A percentile compares a stretch with the other conserved stretches of the same genome.
Conservation (phyloP, 2,113 vertebrate genomes). For the Dendrocopos noguchii region DNA sequence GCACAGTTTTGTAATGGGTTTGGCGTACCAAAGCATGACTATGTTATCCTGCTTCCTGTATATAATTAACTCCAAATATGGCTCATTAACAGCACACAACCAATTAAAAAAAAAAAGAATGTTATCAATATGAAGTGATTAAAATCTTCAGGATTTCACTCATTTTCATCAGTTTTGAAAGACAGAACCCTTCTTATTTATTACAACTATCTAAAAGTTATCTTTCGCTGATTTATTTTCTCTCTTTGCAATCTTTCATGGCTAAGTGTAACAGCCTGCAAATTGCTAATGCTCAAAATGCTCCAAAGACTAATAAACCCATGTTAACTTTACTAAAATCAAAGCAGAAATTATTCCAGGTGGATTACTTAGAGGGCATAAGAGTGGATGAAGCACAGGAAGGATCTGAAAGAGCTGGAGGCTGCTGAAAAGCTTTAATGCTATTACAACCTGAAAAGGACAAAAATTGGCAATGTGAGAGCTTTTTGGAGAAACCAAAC, state of each 20-base stretch:
- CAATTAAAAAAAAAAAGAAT: background rate
- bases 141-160: background rate
- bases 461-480: background rate
- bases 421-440: background rate
- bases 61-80: background rate
- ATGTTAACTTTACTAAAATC: background rate
- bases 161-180: background rate
- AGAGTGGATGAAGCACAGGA: background rate
- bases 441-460: background rate
- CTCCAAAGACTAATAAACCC: background rate
- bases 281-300: background rate
- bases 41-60: background rate
- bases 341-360: background rate
- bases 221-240: background rate
- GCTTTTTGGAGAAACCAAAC: constrained; percentile 22
- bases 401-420: background rate
- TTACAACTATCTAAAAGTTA: background rate
- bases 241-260: background rate
- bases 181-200: background rate
- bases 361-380: background rate
- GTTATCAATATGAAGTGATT: background rate
- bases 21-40: background rate
- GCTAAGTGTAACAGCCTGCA: background rate
- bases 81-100: background rate
- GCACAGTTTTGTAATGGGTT: background rate